These are phyloP conservation scores for Rhinolophus ferrumequinum DNA, from an alignment of 2,113 vertebrate genomes.

Conservation along the genomic window DNA sequence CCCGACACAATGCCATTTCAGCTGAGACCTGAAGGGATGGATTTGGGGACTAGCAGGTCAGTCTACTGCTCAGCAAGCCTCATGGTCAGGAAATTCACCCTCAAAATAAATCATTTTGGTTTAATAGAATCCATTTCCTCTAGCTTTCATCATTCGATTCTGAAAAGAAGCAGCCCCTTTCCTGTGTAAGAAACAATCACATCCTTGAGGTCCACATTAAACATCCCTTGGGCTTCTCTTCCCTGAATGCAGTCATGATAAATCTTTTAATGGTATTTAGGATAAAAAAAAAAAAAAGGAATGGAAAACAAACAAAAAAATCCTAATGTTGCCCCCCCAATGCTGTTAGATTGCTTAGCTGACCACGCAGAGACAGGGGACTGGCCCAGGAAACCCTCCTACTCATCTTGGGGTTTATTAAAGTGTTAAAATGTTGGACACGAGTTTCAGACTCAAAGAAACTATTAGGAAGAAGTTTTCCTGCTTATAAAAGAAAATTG, in stretches of 20 bases:
- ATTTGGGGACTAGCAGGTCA: not conserved
- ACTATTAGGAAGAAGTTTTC: not conserved
- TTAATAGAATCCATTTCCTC: conserved; percentile 43
- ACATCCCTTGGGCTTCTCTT: not conserved
- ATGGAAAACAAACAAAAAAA: not conserved
- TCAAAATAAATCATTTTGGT: conserved; percentile 42
- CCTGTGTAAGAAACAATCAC: not conserved
- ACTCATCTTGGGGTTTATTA: not conserved
- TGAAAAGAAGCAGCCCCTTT: conserved; percentile 1
- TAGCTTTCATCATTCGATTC: not conserved
- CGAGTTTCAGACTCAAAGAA: conserved; percentile 32
- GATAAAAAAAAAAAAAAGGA: not conserved
- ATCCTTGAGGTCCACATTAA: not conserved
- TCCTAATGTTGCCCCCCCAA: not conserved
- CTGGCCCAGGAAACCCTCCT: not conserved
- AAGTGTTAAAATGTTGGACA: not conserved
- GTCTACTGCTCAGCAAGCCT: not conserved
- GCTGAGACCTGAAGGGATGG: not conserved
- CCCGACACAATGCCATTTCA: not conserved
- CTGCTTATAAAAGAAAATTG: not conserved
- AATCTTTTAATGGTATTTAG: not conserved
- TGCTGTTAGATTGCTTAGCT: not conserved
- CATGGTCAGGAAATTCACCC: not conserved
- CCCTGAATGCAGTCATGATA: not conserved
- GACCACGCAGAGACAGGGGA: not conserved